Evolutionary conservation across 2,113 vertebrate genomes (phyloP).

Genomic region (Oriolus oriolus): DNA sequence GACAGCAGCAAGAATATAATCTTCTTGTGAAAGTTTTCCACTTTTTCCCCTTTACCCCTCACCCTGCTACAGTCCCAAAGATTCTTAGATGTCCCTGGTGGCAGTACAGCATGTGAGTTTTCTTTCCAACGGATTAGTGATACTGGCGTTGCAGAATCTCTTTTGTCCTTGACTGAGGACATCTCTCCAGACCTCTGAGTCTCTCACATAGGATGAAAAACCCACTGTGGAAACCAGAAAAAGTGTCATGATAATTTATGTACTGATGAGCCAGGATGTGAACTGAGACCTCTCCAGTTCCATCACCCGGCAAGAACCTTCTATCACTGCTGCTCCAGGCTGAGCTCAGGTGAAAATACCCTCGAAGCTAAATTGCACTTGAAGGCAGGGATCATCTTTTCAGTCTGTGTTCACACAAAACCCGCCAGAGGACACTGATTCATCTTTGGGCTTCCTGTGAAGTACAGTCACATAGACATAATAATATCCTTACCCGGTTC

Average conservation of each 20-base stretch:
- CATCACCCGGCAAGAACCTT: background rate
- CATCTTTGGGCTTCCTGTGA: background rate
- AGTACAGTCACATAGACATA: background rate
- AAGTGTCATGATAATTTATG: background rate
- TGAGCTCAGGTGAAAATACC: background rate
- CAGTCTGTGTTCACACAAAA: background rate
- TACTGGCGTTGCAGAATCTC: background rate
- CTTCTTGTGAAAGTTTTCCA: background rate
- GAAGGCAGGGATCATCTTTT: background rate
- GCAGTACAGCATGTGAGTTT: rapidly evolving
- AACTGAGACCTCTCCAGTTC: background rate
- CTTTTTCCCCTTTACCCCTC: background rate
- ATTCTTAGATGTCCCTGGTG: background rate
- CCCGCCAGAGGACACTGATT: background rate
- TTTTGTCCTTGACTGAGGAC: background rate
- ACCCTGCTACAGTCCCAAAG: background rate
- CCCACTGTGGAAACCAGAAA: background rate
- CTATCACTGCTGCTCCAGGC: background rate
- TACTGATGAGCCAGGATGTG: background rate
- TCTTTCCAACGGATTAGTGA: background rate
- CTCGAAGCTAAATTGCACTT: background rate
- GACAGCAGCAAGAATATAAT: background rate
- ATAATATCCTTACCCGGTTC: background rate
- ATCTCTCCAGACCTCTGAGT: background rate
- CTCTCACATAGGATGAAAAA: background rate